Evolutionary conservation across 2,113 vertebrate genomes (phyloP), one percentile per base, ranked within the genome.

Genomic region (Mus spicilegus): DNA sequence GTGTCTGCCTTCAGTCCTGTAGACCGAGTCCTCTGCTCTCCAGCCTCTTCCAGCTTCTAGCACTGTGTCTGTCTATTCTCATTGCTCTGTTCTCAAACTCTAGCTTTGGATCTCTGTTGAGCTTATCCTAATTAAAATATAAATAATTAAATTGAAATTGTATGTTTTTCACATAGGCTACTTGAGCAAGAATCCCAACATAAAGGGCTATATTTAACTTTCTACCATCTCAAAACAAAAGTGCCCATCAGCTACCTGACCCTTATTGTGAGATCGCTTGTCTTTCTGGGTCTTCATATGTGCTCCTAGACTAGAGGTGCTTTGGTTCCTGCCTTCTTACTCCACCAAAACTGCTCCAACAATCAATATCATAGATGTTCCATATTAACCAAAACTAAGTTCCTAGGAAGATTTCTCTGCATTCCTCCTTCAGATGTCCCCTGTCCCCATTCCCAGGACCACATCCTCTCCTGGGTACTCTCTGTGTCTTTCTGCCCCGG

Each of bases 221-320:
- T 58, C 87, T 95, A 85, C 88, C 73, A 36, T 49, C 67, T 28
- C 36, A 89, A 90, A 92, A 80, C 26, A 73, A 46, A 36, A 46
- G 67, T 49, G 49, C 0, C 10, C 56, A 76, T 20, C 36, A 82
- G 33, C 67, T 65, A 11, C 89, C 19, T 10, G 49, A n/a, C 61
- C 75, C 58, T 85, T 84, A 12, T 56, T 73, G 56, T 69, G 39
- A 82, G 65, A 70, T 73, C 73, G 69, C 33, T 80, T 65, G 46
- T 72, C 65, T 92, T 86, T 63, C 56, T 76, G 12, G 39, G 56
- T 70, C n/a, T 87, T 87, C 69, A 26, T 46, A 39, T 19, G n/a
- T 1, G 39, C 20, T 61, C 36, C 51, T 95, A 46, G 33, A 16
- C 54, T 77, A 12, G 19, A 14, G n/a, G 12, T 70, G 58, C 24